Conservation (phyloP, 1,140 invertebrate species). For the Eciton burchellii region DNA sequence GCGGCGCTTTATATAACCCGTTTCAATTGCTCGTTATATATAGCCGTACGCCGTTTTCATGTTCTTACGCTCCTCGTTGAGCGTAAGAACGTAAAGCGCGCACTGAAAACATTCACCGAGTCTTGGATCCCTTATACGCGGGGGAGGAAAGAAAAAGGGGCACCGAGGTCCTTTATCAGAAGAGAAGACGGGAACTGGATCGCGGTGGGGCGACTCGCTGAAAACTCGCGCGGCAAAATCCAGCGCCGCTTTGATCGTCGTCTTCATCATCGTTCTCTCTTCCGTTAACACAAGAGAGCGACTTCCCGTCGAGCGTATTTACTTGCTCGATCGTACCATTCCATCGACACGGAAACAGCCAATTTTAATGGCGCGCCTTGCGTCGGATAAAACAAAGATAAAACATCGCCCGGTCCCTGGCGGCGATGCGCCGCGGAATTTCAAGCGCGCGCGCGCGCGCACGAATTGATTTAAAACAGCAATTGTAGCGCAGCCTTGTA, state of each 20-base stretch:
- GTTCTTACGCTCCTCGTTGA: constrained; percentile 8
- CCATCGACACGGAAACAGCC: too few relatives aligned
- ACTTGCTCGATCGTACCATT: too few relatives aligned
- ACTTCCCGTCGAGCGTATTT: too few relatives aligned
- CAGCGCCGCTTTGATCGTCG: too few relatives aligned
- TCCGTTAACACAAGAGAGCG: too few relatives aligned
- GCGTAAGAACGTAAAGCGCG: neutral
- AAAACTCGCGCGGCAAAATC: too few relatives aligned
- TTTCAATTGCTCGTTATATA: neutral
- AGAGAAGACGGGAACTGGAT: too few relatives aligned
- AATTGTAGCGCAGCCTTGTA: constrained; percentile 33
- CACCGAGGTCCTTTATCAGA: too few relatives aligned
- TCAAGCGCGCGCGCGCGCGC: neutral
- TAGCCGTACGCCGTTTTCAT: neutral
- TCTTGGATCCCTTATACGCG: neutral
- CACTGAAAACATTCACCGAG: neutral
- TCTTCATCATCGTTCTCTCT: too few relatives aligned
- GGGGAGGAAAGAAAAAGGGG: too few relatives aligned
- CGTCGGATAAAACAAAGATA: neutral
- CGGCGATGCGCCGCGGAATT: neutral
- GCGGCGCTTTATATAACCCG: neutral
- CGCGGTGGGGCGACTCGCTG: too few relatives aligned
- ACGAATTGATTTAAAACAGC: constrained; percentile 33
- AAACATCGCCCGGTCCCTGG: neutral
- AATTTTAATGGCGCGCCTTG: neutral